Base-by-base conservation (phyloP, 1,140 invertebrate genomes). In the Drosophila bocki region DNA sequence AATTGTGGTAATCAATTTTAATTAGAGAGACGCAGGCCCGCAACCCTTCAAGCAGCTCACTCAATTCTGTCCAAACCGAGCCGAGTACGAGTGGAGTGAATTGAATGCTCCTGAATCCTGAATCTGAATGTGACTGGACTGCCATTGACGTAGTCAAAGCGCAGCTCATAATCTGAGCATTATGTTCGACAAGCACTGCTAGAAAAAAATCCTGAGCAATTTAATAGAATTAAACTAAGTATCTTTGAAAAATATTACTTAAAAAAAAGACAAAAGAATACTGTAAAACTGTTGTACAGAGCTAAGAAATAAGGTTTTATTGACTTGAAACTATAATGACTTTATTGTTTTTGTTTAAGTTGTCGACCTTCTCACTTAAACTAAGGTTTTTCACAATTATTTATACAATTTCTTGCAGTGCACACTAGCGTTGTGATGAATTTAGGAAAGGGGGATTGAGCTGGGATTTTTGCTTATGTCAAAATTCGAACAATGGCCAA, bases 1-100 rank as follows among this genome's bases (percentile, higher is more conserved):
- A 90, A 88, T 85, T 88, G 90, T 85, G 74, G 81, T 90, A 88
- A 88, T 88, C 85, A 88, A 88, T 88, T 88, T 90, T 90, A 88
- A 88, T 88, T 88, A 88, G 86, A 75, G 78, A 51, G 70, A 19
- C 44, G 22, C 53, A 29, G 4, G 26, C 32, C 42, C 12, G 17
- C 53, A 60, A 60, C 53, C 70, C 70, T 72, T 72, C 68, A 35
- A 70, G 70, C 68, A 37, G 47, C 70, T 72, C 69, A 60, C 69
- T 72, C 67, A 71, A 50, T 50, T 32, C 70, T 72, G 69, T 72
- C 69, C 69, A 59, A 51, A 57, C 35, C 26, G 26, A 58, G 41
- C 29, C 39, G 29, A 57, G 58, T 26, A n/a, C 13, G n/a, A 51
- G 35, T 44, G 26, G 44, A 64, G 17, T 62, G 41, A 65, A 65